Evolutionary conservation across 2,113 vertebrate species (phyloP), one percentile per base, ranked within the genome.

Genomic region (Pseudopodoces humilis): DNA sequence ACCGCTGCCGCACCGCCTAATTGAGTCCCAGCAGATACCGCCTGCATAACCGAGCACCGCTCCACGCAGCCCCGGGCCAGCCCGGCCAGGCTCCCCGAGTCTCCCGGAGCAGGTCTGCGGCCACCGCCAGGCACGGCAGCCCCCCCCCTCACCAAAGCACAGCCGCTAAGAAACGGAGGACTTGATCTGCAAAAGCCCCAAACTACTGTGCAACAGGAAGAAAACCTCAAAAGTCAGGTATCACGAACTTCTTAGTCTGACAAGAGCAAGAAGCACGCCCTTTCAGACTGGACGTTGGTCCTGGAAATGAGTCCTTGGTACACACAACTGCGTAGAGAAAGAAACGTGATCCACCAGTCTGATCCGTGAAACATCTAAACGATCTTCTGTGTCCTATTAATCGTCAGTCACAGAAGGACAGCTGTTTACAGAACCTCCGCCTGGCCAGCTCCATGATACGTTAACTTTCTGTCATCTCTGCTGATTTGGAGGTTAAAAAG

Each of bases 241-340:
- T 13, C 8, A 5, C 78, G 12, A 78, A 93, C 65, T 70, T 78
- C 43, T 43, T 31, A 15, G 56, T 19, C 14, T 6, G 8, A 33
- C 39, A 13, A 39, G 23, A 62, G 47, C 43, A 9, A 77, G 83
- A 69, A 79, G 39, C 20, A 0, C 3, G 23, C 35, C 70, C 41
- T 55, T 39, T 33, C 22, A 7, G 31, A 49, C 28, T 3, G 46
- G 25, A 18, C 12, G 2, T 24, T 13, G 28, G 20, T 46, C n/a
- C 79, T 65, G 60, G 55, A 30, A 72, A 27, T 16, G 6, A 28
- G 58, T 13, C 12, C 31, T 25, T 9, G 72, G 15, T 43, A 15
- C 65, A 1, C 20, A 5, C 8, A 33, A 21, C 49, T 50, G 15
- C 2, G 0, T 3, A 35, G 16, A 6, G 59, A 37, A 52, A 74